Conservation (phyloP, 2,113 vertebrate genomes). For the Mesembrinibis cayennensis region DNA sequence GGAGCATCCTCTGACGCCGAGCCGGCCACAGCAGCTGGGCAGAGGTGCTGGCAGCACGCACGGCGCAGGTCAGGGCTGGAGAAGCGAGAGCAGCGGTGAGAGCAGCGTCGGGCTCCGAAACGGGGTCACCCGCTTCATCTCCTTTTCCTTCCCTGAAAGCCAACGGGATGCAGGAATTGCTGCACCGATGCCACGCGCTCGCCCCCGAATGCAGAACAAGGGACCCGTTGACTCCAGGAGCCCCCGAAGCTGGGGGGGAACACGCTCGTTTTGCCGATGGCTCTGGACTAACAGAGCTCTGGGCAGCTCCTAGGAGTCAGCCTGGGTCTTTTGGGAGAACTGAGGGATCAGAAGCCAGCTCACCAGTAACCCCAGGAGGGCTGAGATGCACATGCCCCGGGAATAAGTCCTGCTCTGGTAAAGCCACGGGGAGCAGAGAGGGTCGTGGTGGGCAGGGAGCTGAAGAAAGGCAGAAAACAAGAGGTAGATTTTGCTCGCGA, state of each 20-base stretch:
- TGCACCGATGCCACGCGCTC: rapidly evolving
- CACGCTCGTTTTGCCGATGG: rapidly evolving
- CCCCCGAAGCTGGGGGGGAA: rapidly evolving
- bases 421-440: background rate
- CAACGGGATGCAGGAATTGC: background rate
- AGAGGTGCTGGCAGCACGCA: background rate
- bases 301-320: background rate
- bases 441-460: background rate
- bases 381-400: rapidly evolving
- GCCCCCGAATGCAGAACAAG: background rate
- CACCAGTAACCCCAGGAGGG: background rate
- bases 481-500: background rate
- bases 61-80: background rate
- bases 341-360: background rate
- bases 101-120: background rate
- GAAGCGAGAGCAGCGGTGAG: background rate
- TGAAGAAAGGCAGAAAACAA: background rate
- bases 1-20: rapidly evolving
- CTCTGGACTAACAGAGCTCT: background rate
- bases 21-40: background rate
- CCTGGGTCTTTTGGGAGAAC: background rate
- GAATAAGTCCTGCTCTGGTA: background rate
- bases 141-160: background rate
- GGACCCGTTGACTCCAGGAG: background rate
- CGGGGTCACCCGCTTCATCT: background rate